Evolutionary conservation across 2,888 invertebrate genomes (phyloP).

Genomic region (Acrocyrtus sp.): DNA sequence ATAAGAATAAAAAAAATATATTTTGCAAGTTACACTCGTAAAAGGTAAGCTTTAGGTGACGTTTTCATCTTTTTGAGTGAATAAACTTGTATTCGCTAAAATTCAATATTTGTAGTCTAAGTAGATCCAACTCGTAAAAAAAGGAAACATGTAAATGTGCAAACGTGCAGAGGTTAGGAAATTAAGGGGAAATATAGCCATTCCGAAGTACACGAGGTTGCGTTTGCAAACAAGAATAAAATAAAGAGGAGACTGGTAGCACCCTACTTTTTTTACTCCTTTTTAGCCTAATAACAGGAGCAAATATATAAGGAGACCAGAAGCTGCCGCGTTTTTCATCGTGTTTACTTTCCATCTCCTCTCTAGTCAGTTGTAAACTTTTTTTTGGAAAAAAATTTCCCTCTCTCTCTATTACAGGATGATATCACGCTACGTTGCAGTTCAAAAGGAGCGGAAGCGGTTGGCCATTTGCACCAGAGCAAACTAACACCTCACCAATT

Average conservation of each 20-base stretch:
- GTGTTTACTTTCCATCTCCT: no score
- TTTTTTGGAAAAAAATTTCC: no score
- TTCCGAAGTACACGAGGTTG: neutral
- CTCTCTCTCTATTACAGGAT: neutral
- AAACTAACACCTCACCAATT: conserved; percentile 44
- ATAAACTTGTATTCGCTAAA: neutral
- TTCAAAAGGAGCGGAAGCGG: conserved; percentile 55
- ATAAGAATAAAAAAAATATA: no score
- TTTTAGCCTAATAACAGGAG: no score
- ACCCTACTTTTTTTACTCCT: neutral
- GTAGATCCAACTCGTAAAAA: neutral
- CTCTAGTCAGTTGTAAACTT: no score
- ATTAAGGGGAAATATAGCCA: neutral
- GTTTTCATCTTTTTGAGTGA: no score
- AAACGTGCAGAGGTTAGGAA: neutral
- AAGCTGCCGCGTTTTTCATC: no score
- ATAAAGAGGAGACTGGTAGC: no score
- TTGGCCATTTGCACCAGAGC: conserved; percentile 55
- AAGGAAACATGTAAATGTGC: neutral
- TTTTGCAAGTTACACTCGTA: no score
- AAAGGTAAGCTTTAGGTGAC: no score
- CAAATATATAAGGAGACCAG: no score
- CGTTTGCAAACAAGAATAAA: neutral
- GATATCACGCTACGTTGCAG: conserved; percentile 43
- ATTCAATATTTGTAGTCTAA: neutral